Percentiles rank a stretch among this genome's conserved stretches.
phyloP scores from a whole-genome alignment of 2,888 invertebrate species.

The Cantharis rufa region DNA sequence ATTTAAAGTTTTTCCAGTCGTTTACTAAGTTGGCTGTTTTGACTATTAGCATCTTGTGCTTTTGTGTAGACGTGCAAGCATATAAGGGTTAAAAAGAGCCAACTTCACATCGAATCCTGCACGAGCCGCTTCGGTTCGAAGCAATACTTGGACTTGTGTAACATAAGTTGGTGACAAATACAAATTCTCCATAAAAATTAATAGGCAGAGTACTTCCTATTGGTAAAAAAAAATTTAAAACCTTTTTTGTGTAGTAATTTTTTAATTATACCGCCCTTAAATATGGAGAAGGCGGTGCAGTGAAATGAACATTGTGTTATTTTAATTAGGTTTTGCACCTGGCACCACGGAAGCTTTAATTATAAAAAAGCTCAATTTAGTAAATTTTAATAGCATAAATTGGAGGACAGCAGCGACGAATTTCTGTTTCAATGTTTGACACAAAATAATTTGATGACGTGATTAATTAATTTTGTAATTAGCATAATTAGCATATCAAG shows the following conservation, averaged over 20 bases:
- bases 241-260: not conserved
- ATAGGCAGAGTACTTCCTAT: not conserved
- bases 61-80: not conserved
- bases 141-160: not conserved
- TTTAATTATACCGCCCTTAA: not conserved
- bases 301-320: not conserved
- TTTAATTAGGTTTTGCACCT: slow-evolving; percentile 1
- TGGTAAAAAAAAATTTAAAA: not conserved
- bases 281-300: not conserved
- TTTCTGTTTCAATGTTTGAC: not conserved
- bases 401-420: not conserved
- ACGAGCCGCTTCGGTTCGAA: not conserved
- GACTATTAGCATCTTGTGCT: slow-evolving; percentile 7
- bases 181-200: not conserved
- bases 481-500: not conserved
- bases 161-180: not conserved
- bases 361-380: not conserved
- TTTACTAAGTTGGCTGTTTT: slow-evolving; percentile 12
- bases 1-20: slow-evolving; percentile 13
- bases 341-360: not conserved
- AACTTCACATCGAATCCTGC: not conserved
- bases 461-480: not conserved
- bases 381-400: not conserved
- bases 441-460: not conserved
- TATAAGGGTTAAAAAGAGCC: not conserved